Evolutionary conservation across 2,113 vertebrate species (phyloP).

Genomic region (Callaeas wilsoni): DNA sequence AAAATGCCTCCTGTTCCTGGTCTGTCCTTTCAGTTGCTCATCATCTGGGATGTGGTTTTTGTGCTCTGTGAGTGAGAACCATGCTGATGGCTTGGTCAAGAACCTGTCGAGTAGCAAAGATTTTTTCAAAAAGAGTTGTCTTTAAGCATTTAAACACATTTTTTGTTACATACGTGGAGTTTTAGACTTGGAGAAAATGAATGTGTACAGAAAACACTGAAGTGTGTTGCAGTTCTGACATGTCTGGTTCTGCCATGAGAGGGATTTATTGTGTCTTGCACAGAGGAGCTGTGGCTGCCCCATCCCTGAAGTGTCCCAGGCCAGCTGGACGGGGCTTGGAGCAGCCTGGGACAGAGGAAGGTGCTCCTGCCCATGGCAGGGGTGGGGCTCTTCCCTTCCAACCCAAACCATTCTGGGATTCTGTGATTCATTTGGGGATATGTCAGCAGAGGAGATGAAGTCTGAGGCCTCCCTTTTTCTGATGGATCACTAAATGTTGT

Average conservation of each 20-base stretch:
- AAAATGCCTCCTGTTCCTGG: neutral
- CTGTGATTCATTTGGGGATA: neutral
- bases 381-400: no score
- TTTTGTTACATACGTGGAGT: neutral
- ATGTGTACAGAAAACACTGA: fast-evolving
- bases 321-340: neutral
- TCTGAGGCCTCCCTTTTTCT: neutral
- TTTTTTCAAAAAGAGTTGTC: neutral
- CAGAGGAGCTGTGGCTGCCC: neutral
- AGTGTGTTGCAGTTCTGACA: neutral
- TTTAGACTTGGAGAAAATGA: neutral
- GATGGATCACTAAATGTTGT: neutral
- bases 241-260: neutral
- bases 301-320: neutral
- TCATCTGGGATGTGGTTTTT: neutral
- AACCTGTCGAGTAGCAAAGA: neutral
- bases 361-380: neutral
- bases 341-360: neutral
- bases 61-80: neutral
- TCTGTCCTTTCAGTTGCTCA: neutral
- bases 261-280: neutral
- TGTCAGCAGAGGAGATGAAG: neutral
- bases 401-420: neutral
- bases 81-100: neutral
- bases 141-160: neutral